Evolutionary conservation across 2,888 invertebrate species (phyloP), one percentile per base, ranked within the genome.

Genomic region (Rhogogaster chlorosoma): DNA sequence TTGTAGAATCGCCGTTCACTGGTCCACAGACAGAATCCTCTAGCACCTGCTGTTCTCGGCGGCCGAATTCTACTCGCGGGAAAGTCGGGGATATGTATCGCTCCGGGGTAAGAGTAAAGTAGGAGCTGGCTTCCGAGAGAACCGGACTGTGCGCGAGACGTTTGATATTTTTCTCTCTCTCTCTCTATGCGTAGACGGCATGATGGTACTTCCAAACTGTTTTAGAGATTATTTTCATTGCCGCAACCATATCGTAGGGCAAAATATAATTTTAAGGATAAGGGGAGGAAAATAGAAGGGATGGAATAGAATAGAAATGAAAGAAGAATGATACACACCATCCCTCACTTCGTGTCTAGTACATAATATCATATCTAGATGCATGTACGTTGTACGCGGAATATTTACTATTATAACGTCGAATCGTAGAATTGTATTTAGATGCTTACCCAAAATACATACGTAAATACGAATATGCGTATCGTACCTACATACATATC

Each of bases 61-160:
- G 77, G 77, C 77, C 77, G 77, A 77, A 77, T 77, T 77, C 77
- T 29, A 77, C 77, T 49, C 77, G 49, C 77, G 77, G 77, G 77
- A 77, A 77, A 77, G 77, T 77, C 32, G 7, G 18, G 53, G 45
- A 29, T 29, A 12, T 53, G 53, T 49, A 77, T 49, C 49, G 45
- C 49, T 77, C 29, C 49, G 29, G 49, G 49, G 45, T 77, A 49
- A 53, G n/a, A 32, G 29, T 5, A 77, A n/a, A 77, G 71, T 73
- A 42, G 71, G 42, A 73, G 38, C 71, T 26, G 71, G 71, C 71
- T 73, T 73, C 71, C 71, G 71, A 73, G 42, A 42, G 22, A 73
- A 73, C 42, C 71, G 42, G 71, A 73, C 71, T 42, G 38, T n/a
- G 10, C n/a, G 61, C 22, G 9, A 22, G 22, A 26, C 22, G 22